Conservation (phyloP, 2,888 invertebrate species). For the Sminthurides aquaticus region DNA sequence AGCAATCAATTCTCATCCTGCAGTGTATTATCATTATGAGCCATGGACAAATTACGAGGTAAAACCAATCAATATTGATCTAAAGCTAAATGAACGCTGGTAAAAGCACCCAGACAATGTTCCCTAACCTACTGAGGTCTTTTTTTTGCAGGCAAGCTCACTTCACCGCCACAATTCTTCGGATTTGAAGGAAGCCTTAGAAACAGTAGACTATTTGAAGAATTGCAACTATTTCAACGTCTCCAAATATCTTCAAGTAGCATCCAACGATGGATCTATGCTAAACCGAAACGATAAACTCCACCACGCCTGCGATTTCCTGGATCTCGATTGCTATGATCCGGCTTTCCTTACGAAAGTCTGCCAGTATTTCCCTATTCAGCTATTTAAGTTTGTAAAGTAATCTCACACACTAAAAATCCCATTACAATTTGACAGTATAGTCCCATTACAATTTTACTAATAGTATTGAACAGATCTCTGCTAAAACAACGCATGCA, state of each 20-base stretch:
- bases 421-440: neutral
- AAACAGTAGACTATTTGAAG: neutral
- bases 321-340: slow-evolving; percentile 6
- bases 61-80: too few relatives aligned
- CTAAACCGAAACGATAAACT: slow-evolving; percentile 12
- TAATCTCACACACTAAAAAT: neutral
- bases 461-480: neutral
- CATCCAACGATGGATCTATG: neutral
- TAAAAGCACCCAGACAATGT: neutral
- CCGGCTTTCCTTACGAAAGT: neutral
- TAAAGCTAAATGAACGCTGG: neutral
- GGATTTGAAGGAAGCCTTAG: neutral
- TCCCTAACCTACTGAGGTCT: neutral
- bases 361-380: slow-evolving; percentile 13
- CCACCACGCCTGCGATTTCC: slow-evolving; percentile 10
- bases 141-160: neutral
- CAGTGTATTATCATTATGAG: slow-evolving; percentile 19
- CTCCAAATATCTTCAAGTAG: neutral
- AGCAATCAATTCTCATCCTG: slow-evolving; percentile 8
- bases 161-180: neutral
- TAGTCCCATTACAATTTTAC: neutral
- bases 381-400: slow-evolving; percentile 17
- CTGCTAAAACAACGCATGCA: too few relatives aligned
- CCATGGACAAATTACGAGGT: slow-evolving; percentile 9
- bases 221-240: slow-evolving; percentile 2